Evolutionary conservation across 2,113 vertebrate species (phyloP), one percentile per base, ranked within the genome.

Genomic region (Indri indri): DNA sequence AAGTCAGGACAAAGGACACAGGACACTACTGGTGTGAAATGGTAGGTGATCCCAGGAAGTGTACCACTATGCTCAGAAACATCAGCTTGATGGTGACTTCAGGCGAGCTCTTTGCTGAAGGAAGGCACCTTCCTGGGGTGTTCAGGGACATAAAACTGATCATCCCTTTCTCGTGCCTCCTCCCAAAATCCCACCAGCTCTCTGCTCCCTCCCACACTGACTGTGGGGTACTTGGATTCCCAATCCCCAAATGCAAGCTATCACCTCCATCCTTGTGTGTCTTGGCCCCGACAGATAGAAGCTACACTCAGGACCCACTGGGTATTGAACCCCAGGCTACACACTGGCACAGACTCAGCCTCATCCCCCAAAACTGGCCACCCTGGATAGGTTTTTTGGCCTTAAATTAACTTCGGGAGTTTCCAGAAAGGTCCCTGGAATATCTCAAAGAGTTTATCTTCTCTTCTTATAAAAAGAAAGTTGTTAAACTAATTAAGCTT

Each of bases 41-140:
- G 13, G 9, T 4, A 2, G 1, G 22, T 42, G 11, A 17, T 52
- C 4, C 32, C 16, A 2, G 11, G 23, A 4, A 5, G 7, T 11
- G 0, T 68, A 3, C 23, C 37, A 1, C 0, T 27, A 5, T 23
- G 59, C 42, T 12, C 12, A 66, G 8, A 59, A 50, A 45, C 11
- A n/a, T 82, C 59, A 54, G 2, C 59, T 45, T 92, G 76, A 32
- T 73, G 45, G 10, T 88, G 82, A 45, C 32, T 63, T 2, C 47
- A 66, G 59, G 66, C 59, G 94, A 92, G 90, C 18, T 85, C 76
- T 57, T 66, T 57, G n/a, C 0, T 22, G 30, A 66, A 65, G 54
- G 83, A 23, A 0, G 16, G 16, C 54, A 65, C 40, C 37, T 57
- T 50, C 22, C 65, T 37, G 45, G 57, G 65, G 50, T 30, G 34